Evolutionary conservation across 37 sponge, comb jelly and placozoan genomes (phyloP).

Genomic region (Haliclona indistincta): DNA sequence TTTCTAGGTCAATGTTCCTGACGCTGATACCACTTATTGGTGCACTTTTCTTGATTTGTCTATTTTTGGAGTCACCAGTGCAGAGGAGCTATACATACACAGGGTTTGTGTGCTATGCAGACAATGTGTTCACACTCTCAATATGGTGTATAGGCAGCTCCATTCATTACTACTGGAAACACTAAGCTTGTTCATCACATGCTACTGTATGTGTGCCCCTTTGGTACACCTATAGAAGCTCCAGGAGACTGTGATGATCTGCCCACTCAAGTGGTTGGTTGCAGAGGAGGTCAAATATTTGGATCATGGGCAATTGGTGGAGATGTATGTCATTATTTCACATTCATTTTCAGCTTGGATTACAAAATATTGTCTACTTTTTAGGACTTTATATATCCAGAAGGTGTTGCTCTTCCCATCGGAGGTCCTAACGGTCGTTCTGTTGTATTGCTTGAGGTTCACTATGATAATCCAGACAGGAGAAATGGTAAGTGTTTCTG

Average conservation of each 20-base stretch:
- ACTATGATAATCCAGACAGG: too few species aligned
- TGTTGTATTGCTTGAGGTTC: too few species aligned
- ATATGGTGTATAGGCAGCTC: neutral
- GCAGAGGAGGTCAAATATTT: too few species aligned
- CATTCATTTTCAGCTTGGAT: neutral
- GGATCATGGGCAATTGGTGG: neutral
- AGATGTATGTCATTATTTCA: neutral
- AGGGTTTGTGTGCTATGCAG: neutral
- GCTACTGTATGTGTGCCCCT: too few species aligned
- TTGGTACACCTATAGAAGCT: too few species aligned
- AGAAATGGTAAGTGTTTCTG: neutral
- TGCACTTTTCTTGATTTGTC: neutral
- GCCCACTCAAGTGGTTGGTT: too few species aligned
- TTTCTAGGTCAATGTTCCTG: constrained; percentile 12
- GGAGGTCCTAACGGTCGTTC: neutral
- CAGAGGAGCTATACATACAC: too few species aligned
- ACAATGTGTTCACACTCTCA: neutral
- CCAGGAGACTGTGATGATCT: too few species aligned
- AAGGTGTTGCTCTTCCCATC: too few species aligned
- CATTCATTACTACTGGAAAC: too few species aligned
- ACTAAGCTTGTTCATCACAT: too few species aligned
- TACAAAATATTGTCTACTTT: constrained; percentile 4
- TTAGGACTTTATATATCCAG: neutral
- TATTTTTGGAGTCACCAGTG: too few species aligned
- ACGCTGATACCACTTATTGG: constrained; percentile 33